phyloP scores from a whole-genome alignment of 2,888 invertebrate genomes.

The Drosophila mettleri region DNA sequence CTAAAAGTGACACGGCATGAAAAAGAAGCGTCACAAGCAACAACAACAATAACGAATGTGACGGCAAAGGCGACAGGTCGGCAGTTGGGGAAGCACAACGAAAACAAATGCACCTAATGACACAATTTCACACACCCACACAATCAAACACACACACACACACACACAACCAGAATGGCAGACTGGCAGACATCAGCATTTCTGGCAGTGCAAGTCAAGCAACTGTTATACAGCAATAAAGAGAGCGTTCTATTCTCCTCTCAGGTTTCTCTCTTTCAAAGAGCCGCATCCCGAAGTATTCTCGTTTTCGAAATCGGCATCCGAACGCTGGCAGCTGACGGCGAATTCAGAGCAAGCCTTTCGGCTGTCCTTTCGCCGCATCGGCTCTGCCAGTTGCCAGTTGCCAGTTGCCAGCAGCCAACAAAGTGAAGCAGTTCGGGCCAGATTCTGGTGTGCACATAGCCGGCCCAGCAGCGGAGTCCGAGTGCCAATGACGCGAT shows the following conservation, averaged over 20 bases:
- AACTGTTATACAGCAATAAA: conserved; percentile 52
- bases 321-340: conserved; percentile 16
- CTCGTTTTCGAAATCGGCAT: conserved; percentile 30
- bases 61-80: conserved; percentile 51
- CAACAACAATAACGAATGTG: conserved; percentile 24
- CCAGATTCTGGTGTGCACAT: conserved; percentile 39
- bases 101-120: conserved; percentile 81
- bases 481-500: conserved; percentile 33
- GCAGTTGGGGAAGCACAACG: conserved; percentile 61
- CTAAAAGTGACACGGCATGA: conserved; percentile 60
- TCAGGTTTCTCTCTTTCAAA: neutral
- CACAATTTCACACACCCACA: conserved; percentile 67
- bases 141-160: conserved; percentile 8
- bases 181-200: conserved; percentile 1
- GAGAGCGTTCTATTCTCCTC: conserved; percentile 45
- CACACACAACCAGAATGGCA: conserved; percentile 2
- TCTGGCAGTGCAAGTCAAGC: conserved; percentile 1
- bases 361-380: conserved; percentile 41
- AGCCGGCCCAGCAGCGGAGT: conserved; percentile 51
- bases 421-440: conserved; percentile 73
- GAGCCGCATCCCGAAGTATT: conserved; percentile 22
- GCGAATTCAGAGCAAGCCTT: conserved; percentile 28
- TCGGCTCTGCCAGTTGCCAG: conserved; percentile 52
- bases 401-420: conserved; percentile 69
- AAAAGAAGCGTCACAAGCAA: conserved; percentile 58